These are phyloP conservation scores for Gymnothorax reevesii DNA, from an alignment of 2,797 vertebrate genomes.

Conservation along the genomic window DNA sequence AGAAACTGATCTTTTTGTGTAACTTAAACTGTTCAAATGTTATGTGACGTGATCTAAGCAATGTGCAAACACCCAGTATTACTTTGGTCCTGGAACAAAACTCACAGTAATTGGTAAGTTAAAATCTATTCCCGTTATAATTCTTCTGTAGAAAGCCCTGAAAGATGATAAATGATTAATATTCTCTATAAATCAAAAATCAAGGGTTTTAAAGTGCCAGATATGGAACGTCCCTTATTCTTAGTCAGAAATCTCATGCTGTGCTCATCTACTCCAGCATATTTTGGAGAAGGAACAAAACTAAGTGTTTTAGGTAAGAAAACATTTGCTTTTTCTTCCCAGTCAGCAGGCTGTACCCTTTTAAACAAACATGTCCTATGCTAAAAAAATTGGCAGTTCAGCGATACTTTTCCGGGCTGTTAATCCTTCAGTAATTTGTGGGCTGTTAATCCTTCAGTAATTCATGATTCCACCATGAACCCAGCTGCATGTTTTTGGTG, in stretches of 20 bases:
- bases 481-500: slow-evolving; percentile 21
- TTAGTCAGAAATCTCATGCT: neutral
- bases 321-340: neutral
- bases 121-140: neutral
- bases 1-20: slow-evolving; percentile 3
- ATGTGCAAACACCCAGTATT: slow-evolving; percentile 1
- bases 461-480: slow-evolving; percentile 16
- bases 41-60: slow-evolving; percentile 2
- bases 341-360: neutral
- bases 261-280: slow-evolving; percentile 21
- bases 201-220: neutral
- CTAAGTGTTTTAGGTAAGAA: slow-evolving; percentile 18
- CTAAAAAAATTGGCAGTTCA: neutral
- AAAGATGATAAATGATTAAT: neutral
- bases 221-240: neutral
- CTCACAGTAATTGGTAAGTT: slow-evolving; percentile 26
- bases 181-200: neutral
- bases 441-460: neutral
- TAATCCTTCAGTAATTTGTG: slow-evolving; percentile 8
- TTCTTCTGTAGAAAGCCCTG: neutral
- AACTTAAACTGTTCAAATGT: neutral
- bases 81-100: slow-evolving; percentile 28
- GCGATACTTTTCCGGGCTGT: neutral
- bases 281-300: slow-evolving; percentile 21
- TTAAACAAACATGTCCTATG: neutral